Conservation (phyloP, 2,113 vertebrate genomes). For the Varanus komodoensis region DNA sequence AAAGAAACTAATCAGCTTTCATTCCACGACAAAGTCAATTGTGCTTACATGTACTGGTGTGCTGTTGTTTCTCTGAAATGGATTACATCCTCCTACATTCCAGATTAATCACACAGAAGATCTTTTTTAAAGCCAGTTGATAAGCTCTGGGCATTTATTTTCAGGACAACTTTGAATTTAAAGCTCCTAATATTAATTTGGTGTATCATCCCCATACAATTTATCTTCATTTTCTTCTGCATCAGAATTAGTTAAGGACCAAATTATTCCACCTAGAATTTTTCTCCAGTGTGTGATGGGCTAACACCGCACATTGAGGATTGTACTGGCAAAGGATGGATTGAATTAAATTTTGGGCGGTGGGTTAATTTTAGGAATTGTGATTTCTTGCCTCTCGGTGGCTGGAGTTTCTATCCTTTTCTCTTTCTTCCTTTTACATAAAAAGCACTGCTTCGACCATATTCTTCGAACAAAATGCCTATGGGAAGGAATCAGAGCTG, state of each 20-base stretch:
- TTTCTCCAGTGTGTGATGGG: not conserved
- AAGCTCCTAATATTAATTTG: not conserved
- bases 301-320: not conserved
- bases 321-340: not conserved
- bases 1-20: slow-evolving; percentile 16
- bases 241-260: not conserved
- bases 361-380: not conserved
- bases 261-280: not conserved
- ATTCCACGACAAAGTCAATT: slow-evolving; percentile 5
- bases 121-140: slow-evolving; percentile 5
- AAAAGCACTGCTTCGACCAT: not conserved
- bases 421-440: not conserved
- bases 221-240: not conserved
- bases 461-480: not conserved
- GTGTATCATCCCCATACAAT: not conserved
- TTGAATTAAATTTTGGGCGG: not conserved
- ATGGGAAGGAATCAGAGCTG: not conserved
- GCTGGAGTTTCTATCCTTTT: not conserved
- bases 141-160: slow-evolving; percentile 25
- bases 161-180: slow-evolving; percentile 2
- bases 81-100: slow-evolving; percentile 10
- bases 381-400: not conserved
- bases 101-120: slow-evolving; percentile 23
- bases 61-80: slow-evolving; percentile 25
- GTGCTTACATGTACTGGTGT: not conserved